Evolutionary conservation across 2,888 invertebrate genomes (phyloP), one percentile per base, ranked within the genome.

Genomic region (Celastrina argiolus): DNA sequence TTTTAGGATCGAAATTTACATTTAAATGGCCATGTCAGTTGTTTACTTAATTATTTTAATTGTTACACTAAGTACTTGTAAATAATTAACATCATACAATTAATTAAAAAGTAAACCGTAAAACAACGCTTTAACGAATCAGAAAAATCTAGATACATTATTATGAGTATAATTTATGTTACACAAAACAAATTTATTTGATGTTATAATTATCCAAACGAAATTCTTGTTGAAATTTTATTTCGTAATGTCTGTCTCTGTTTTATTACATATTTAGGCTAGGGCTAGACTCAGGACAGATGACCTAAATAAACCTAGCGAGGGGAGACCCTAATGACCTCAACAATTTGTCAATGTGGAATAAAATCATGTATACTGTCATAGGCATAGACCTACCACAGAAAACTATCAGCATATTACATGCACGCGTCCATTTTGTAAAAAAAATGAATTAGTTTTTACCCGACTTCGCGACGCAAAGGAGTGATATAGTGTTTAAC

Each of bases 11-110:
- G 6, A 18, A 42, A 42, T 41, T 41, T 41, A 42, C 2, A 42
- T 42, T 16, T 16, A 16, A 22, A 51, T 22, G n/a, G 22, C 12
- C 1, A 22, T 51, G 22, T 51, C 12, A 5, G 22, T 51, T 51
- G 51, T 51, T 51, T 51, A 26, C 14, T 14, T 51, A 22, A 51
- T 51, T 51, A 51, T 12, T 51, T 51, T 51, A 51, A 26, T 51
- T 51, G 51, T 6, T 5, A 51, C 51, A 51, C 22, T 12, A n/a
- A n/a, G n/a, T n/a, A 51, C 51, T 14, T 51, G 22, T 45, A 45
- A 42, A 45, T 12, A 51, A 51, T 51, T 26, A 26, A 26, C 51
- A 45, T 26, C 14, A 10, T 51, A 51, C 51, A 51, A 51, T 28
- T 51, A 51, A 51, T 51, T 51, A 51, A 51, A 12, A 51, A 51